Base-by-base conservation (phyloP, 2,888 invertebrate genomes). In the Ennomos fuscantarius region DNA sequence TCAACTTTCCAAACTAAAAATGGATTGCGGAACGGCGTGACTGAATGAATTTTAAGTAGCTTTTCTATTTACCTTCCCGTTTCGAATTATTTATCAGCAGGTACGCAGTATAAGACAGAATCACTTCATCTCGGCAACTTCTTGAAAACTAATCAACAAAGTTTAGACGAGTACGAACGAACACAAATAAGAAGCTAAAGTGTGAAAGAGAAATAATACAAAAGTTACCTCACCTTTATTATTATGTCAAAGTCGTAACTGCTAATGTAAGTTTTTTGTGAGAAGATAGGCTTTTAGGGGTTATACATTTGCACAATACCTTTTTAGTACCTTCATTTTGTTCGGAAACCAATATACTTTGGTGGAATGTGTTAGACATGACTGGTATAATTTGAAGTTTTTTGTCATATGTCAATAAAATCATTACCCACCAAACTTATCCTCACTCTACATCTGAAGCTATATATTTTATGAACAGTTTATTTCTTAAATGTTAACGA, bases 121-220 rank as follows among this genome's bases (percentile, higher is more conserved):
- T 63, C 57, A 60, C 63, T 66, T 66, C 60, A 65, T 55, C 61
- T 49, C 40, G 49, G 49, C 47, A 64, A 66, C 65, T 66, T 67
- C 65, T 61, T 62, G 58, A 59, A 67, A 70, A 68, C 68, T 69
- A 68, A 70, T 67, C 68, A 68, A 62, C 52, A 56, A 66, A 66
- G 65, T 67, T 69, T 54, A 65, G 57, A 65, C 57, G 53, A 63
- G 56, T 61, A 46, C 50, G 52, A 60, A 61, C 43, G 52, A 66
- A 66, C 52, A 68, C 68, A 67, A 70, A 68, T 68, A 68, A 63
- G 60, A 59, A 58, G 52, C 46, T 59, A 52, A 54, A 61, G 55
- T 63, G 62, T 55, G 61, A 62, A 65, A 64, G 62, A 63, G 46
- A 60, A 62, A 67, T 61, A 64, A 55, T 47, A 63, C 60, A 64